A percentile compares a stretch with the other conserved stretches of the same genome.
These are phyloP conservation scores for Lasioglossum vierecki DNA, from an alignment of 2,888 invertebrate genomes.

Conservation along the genomic window DNA sequence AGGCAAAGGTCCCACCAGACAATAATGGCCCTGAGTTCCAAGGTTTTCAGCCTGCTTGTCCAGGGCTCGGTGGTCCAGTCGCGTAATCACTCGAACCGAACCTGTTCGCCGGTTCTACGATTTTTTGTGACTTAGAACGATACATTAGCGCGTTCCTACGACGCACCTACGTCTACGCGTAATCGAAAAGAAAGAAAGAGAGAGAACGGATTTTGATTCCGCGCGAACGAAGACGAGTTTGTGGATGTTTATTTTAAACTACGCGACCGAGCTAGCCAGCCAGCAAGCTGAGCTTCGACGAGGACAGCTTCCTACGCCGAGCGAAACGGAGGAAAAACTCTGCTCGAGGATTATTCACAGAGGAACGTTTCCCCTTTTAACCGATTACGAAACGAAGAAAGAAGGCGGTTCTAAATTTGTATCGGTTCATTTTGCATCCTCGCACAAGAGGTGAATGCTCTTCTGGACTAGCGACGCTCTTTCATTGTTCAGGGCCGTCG, in stretches of 20 bases:
- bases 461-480: constrained; percentile 24
- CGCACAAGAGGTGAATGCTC: constrained; percentile 46
- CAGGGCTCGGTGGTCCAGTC: constrained; percentile 44
- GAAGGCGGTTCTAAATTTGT: constrained; percentile 58
- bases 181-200: not conserved
- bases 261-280: constrained; percentile 4
- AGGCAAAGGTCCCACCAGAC: constrained; percentile 63
- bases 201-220: not conserved
- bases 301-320: constrained; percentile 7
- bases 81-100: constrained; percentile 36
- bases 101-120: constrained; percentile 24
- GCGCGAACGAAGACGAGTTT: not conserved
- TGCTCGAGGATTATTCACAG: constrained; percentile 1
- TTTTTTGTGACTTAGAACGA: constrained; percentile 11
- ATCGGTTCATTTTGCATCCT: constrained; percentile 41
- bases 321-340: constrained; percentile 12
- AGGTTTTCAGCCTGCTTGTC: constrained; percentile 61
- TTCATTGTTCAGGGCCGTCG: constrained; percentile 8
- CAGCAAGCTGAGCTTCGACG: not conserved
- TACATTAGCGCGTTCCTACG: not conserved
- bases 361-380: constrained; percentile 44
- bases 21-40: constrained; percentile 68
- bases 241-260: constrained; percentile 28
- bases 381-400: constrained; percentile 57
- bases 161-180: not conserved